Evolutionary conservation across 2,888 invertebrate genomes (phyloP).

Genomic region (Labia minor): DNA sequence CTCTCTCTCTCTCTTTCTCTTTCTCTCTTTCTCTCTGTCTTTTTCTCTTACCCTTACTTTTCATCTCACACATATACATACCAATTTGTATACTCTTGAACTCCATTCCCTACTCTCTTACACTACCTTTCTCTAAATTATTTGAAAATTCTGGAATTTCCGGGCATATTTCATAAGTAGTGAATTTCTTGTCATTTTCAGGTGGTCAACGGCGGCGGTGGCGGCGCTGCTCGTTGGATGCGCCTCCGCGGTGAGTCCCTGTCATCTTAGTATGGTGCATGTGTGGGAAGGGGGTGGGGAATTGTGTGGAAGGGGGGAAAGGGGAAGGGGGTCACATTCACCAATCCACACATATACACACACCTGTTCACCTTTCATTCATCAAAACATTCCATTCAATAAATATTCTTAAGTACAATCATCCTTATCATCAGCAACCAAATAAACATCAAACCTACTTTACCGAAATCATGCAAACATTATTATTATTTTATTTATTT

Average conservation of each 20-base stretch:
- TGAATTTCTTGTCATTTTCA: constrained; percentile 33
- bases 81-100: background rate
- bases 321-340: background rate
- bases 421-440: no score
- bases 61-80: background rate
- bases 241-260: constrained; percentile 40
- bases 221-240: constrained; percentile 31
- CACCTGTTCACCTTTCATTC: background rate
- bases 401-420: background rate
- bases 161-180: no score
- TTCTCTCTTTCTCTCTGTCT: no score
- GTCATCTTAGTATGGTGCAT: background rate
- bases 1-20: no score
- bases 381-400: background rate
- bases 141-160: no score
- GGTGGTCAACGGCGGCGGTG: constrained; percentile 42
- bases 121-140: no score
- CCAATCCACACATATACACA: background rate
- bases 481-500: background rate
- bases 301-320: background rate
- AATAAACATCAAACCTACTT: no score
- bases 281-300: background rate
- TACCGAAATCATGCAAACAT: no score
- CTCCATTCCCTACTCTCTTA: no score
- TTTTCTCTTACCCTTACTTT: background rate